Conservation (phyloP, 2,113 vertebrate genomes). For the Neodontobutis hainanensis region DNA sequence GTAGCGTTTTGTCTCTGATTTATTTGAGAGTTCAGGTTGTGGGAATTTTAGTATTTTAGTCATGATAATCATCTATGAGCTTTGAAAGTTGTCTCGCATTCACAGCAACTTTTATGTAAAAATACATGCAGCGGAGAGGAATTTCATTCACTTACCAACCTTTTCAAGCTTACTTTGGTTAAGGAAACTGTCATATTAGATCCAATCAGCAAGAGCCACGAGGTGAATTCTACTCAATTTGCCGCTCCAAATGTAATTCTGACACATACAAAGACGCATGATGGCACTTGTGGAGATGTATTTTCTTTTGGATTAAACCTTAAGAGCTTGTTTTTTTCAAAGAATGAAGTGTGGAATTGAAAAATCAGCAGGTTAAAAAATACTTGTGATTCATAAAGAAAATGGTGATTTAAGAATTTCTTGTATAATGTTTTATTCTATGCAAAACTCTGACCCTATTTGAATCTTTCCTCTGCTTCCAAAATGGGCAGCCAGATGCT, state of each 20-base stretch:
- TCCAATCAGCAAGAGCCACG: conserved; percentile 44
- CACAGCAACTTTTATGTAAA: not conserved
- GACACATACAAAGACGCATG: conserved; percentile 35
- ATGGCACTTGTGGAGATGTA: conserved; percentile 17
- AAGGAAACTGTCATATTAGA: conserved; percentile 43
- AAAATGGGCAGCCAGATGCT: conserved; percentile 3
- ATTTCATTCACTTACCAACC: conserved; percentile 53
- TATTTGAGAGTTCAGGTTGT: no score
- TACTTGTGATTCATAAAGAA: conserved; percentile 13
- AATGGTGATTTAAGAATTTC: not conserved
- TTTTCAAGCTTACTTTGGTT: conserved; percentile 46
- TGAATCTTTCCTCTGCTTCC: not conserved
- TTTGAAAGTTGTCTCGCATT: not conserved
- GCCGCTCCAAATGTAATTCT: conserved; percentile 53
- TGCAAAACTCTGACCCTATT: conserved; percentile 9
- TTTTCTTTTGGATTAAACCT: conserved; percentile 34
- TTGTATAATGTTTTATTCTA: not conserved
- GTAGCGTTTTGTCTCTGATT: no score
- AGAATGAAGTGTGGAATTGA: conserved; percentile 25
- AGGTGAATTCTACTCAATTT: conserved; percentile 53
- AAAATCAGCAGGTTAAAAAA: conserved; percentile 21
- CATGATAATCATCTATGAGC: no score
- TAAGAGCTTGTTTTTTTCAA: conserved; percentile 32
- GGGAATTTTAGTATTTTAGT: no score
- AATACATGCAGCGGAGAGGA: not conserved